Evolutionary conservation across 1,140 invertebrate genomes (phyloP).

Genomic region (Heliconius hewitsoni): DNA sequence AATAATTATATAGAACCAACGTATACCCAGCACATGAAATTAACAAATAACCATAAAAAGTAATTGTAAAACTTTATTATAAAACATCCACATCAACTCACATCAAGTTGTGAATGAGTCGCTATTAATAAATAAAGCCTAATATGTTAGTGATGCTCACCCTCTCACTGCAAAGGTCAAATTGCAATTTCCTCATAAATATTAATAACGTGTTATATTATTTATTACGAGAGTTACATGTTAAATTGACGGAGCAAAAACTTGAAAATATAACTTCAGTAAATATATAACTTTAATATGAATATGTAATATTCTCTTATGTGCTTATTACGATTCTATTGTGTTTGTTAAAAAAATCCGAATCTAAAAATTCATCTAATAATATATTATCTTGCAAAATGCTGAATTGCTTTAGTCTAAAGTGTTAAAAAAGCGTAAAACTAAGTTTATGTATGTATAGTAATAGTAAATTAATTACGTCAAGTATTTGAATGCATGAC

Average conservation of each 20-base stretch:
- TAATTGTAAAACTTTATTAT: neutral
- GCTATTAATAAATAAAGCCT: neutral
- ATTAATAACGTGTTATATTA: neutral
- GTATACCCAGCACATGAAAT: neutral
- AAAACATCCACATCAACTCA: neutral
- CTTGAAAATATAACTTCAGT: neutral
- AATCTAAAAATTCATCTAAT: no score
- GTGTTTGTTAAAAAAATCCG: no score
- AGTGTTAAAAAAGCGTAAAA: neutral
- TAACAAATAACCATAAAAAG: neutral
- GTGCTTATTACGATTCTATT: no score
- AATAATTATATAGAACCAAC: no score
- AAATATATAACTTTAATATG: neutral
- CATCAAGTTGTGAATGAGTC: neutral
- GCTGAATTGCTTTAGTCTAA: no score
- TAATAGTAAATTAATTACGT: neutral
- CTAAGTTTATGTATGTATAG: neutral
- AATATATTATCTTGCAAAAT: no score
- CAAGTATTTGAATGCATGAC: neutral
- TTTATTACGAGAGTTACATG: neutral
- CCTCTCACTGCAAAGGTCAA: slow-evolving; percentile 3
- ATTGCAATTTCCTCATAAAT: slow-evolving; percentile 8
- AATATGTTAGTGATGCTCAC: neutral
- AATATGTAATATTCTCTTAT: no score
- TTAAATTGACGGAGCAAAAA: neutral